Base-by-base conservation (phyloP, 2,113 vertebrate genomes). In the Cardinalis cardinalis region DNA sequence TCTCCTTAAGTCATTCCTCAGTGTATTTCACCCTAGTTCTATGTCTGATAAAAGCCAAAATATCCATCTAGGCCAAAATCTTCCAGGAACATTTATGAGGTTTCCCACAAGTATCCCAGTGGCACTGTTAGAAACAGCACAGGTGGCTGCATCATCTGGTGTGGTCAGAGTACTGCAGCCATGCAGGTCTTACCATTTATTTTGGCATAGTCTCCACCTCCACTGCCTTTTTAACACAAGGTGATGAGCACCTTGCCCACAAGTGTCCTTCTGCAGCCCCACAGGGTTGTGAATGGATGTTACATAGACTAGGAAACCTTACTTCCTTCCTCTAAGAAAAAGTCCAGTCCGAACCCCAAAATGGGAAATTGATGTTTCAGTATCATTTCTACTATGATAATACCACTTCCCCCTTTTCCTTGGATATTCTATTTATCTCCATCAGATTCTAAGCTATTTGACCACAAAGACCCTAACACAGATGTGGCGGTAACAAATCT, bases 41-140 rank as follows among this genome's bases (percentile, higher is more conserved):
- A 26, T 2, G 9, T 25, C 46, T 9, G 2, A 53, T 36, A 61
- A 75, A 77, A 59, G 26, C 19, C 31, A 64, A 66, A 87, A 66
- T 55, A 38, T 63, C 48, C 21, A 60, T 16, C n/a, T 41, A 49
- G 31, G 46, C 38, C 25, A 88, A 69, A 72, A 61, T 20, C 44
- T 61, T 86, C 41, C 59, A 48, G 0, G 0, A 83, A 52, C 0
- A 28, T 72, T 66, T 72, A 19, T 0, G 0, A 72, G 31, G 25
- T 38, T 92, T 69, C 32, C 49, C 61, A 64, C 12, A 36, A 28
- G 51, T 32, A 23, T 51, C 44, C 14, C 52, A 18, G 25, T 73
- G 85, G 32, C 41, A 34, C 7, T 44, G 59, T 31, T 29, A 29
- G 60, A 73, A 81, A 20, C 15, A 63, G 18, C 10, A 7, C 12